Evolutionary conservation across 2,888 invertebrate species (phyloP).

Genomic region (Volucella inanis): DNA sequence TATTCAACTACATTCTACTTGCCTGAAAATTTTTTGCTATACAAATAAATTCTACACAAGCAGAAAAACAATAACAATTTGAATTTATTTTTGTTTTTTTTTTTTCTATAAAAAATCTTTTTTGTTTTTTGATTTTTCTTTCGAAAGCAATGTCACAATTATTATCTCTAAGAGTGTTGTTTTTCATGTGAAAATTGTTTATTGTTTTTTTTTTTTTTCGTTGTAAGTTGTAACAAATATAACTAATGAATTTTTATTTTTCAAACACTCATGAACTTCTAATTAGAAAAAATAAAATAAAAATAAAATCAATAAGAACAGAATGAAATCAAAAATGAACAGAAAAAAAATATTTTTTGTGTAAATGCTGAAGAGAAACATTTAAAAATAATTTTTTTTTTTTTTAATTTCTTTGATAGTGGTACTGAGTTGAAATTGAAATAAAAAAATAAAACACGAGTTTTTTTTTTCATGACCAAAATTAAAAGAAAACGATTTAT

Average conservation of each 20-base stretch:
- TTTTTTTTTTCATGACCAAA: constrained; percentile 28
- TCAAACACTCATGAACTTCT: constrained; percentile 67
- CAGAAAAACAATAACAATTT: constrained; percentile 78
- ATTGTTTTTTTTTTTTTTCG: constrained; percentile 57
- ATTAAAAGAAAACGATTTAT: constrained; percentile 26
- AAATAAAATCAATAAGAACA: constrained; percentile 27
- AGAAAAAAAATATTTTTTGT: constrained; percentile 32
- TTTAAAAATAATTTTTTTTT: constrained; percentile 33
- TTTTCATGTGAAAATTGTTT: constrained; percentile 43
- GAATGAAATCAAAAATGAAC: constrained; percentile 4
- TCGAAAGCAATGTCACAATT: constrained; percentile 65
- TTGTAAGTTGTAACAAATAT: constrained; percentile 56
- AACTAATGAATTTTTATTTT: constrained; percentile 42
- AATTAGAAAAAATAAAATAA: constrained; percentile 71
- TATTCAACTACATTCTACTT: constrained; percentile 79
- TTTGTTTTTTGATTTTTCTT: constrained; percentile 55
- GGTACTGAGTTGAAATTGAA: constrained; percentile 66
- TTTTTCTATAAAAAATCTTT: constrained; percentile 44
- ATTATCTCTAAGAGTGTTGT: constrained; percentile 62
- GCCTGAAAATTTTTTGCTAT: constrained; percentile 78
- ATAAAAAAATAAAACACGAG: constrained; percentile 37
- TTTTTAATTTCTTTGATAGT: constrained; percentile 54
- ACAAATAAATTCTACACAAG: constrained; percentile 81
- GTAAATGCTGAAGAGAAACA: constrained; percentile 60
- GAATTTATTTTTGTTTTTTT: constrained; percentile 31